Evolutionary conservation across 2,888 invertebrate genomes (phyloP).

Genomic region (Euzophera pinguis): DNA sequence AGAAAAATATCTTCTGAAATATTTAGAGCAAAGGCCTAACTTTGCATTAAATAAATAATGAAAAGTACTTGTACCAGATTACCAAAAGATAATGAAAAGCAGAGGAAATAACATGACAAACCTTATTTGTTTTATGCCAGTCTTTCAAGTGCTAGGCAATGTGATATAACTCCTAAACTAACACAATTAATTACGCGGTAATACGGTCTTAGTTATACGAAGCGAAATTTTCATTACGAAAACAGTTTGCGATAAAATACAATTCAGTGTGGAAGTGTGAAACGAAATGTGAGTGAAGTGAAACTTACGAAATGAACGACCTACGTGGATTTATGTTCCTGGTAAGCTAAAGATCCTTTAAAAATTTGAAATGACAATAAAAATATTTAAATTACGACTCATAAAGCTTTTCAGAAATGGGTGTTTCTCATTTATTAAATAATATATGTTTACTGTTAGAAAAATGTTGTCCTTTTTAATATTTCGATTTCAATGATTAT

Average conservation of each 20-base stretch:
- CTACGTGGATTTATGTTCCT: constrained; percentile 40
- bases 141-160: constrained; percentile 53
- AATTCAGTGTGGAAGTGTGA: constrained; percentile 26
- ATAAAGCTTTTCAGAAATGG: background rate
- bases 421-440: no score
- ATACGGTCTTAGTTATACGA: constrained; percentile 40
- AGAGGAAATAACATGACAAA: constrained; percentile 67
- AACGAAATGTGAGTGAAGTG: constrained; percentile 31
- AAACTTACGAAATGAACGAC: constrained; percentile 39
- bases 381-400: background rate
- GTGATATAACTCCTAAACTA: constrained; percentile 52
- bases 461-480: no score
- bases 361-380: background rate
- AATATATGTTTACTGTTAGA: no score
- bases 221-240: constrained; percentile 44
- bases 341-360: constrained; percentile 36
- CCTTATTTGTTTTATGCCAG: constrained; percentile 59
- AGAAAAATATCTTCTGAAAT: constrained; percentile 9
- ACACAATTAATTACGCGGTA: constrained; percentile 46
- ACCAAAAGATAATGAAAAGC: constrained; percentile 28
- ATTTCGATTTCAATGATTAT: no score
- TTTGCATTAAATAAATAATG: constrained; percentile 3
- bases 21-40: constrained; percentile 1
- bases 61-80: constrained; percentile 8
- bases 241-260: constrained; percentile 54